Conservation (phyloP, 2,113 vertebrate genomes). For the Eclectus roratus region DNA sequence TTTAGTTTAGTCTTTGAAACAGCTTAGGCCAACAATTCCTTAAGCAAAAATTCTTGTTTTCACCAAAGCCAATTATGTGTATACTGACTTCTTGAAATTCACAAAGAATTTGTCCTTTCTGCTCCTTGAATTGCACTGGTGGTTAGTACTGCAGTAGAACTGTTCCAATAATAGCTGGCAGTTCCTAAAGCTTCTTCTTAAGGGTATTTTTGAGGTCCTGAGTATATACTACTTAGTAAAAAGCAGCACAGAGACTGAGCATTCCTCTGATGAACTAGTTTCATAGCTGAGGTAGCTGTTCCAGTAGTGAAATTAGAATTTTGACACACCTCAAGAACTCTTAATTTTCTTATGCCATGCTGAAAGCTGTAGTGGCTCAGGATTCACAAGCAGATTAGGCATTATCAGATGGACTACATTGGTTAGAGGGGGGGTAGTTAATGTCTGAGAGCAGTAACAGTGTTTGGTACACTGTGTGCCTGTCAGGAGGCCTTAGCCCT, state of each 20-base stretch:
- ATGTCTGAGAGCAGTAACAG: background rate
- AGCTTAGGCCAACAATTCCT: background rate
- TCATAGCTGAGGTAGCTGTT: background rate
- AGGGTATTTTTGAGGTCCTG: background rate
- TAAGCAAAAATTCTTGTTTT: background rate
- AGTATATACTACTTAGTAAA: background rate
- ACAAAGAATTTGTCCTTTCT: background rate
- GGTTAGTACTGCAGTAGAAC: background rate
- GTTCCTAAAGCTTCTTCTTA: background rate
- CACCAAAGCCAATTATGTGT: background rate
- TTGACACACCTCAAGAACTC: background rate
- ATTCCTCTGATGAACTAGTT: background rate
- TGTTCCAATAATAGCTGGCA: background rate
- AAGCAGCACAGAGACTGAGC: background rate
- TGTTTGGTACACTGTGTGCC: accelerated
- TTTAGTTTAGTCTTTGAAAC: background rate
- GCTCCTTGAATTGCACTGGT: background rate
- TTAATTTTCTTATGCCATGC: background rate
- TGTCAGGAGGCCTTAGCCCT: background rate
- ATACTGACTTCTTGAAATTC: background rate
- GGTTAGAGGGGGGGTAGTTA: background rate
- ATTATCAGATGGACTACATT: background rate
- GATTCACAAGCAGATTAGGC: background rate
- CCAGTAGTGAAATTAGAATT: background rate
- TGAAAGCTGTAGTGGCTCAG: background rate